Conservation (phyloP, 2,888 invertebrate species). For the Spodoptera exigua region DNA sequence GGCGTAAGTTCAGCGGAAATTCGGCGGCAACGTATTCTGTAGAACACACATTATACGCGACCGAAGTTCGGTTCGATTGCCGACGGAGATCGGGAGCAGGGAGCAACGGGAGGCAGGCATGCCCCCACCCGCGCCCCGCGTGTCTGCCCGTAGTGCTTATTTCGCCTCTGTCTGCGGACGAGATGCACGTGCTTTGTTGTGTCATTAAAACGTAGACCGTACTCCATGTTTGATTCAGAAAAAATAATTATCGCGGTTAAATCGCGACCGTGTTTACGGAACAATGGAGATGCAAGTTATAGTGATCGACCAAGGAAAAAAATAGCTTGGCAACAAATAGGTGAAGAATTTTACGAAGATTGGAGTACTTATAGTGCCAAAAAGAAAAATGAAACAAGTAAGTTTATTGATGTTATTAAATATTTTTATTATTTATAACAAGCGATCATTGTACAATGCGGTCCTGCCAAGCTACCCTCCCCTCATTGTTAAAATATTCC, state of each 20-base stretch:
- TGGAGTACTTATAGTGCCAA: constrained; percentile 23
- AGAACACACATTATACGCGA: neutral
- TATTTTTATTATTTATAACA: constrained; percentile 20
- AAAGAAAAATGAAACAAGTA: constrained; percentile 20
- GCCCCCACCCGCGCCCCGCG: constrained; percentile 14
- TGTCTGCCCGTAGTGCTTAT: constrained; percentile 13
- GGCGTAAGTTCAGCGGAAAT: constrained; percentile 2
- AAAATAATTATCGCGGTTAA: constrained; percentile 23
- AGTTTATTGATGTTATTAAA: constrained; percentile 15
- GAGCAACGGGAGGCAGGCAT: constrained; percentile 15
- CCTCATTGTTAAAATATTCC: constrained; percentile 36
- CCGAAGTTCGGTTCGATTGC: too few species aligned
- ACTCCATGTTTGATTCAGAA: constrained; percentile 14
- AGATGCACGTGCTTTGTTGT: constrained; percentile 15
- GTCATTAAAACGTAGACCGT: constrained; percentile 17
- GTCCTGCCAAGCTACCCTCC: constrained; percentile 25
- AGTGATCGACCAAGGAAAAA: constrained; percentile 16
- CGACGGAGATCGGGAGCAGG: constrained; percentile 9
- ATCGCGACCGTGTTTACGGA: constrained; percentile 20
- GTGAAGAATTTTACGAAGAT: constrained; percentile 22
- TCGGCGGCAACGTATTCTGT: neutral
- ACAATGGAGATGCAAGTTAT: constrained; percentile 18
- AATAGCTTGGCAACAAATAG: constrained; percentile 13
- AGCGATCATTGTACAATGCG: constrained; percentile 22
- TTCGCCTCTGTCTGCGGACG: constrained; percentile 7